Base-by-base conservation (phyloP, 2,888 invertebrate species). In the Thereva nobilitata region DNA sequence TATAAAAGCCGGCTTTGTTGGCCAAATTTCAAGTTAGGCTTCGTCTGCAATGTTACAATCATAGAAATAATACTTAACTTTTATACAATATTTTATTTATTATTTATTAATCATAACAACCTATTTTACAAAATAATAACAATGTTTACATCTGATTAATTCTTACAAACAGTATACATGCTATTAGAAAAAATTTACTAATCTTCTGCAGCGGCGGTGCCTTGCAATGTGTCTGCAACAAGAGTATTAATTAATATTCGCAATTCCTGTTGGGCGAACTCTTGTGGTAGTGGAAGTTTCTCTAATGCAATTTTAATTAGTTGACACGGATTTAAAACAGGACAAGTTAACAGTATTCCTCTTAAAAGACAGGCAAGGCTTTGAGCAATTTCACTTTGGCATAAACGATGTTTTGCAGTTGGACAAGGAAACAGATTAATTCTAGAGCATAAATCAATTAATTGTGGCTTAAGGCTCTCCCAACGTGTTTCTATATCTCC, bases 321-420 rank as follows among this genome's bases (percentile, higher is more conserved):
- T 8, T 74, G 64, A 69, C 79, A 78, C 2, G 79, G 76, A 73
- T 81, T 78, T 4, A 78, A 70, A 7, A 75, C 74, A n/a, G 78
- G 75, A 68, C 76, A 78, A 5, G 80, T 76, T 50, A 81, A 75
- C 65, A 78, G 74, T 67, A 80, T 76, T 23, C 80, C 81, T 49
- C 78, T 78, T 34, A 81, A 77, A 66, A 81, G 72, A 66, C 77
- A 80, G 6, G 79, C 78, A 9, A 81, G 69, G 59, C 76, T 77
- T 67, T 81, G 80, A 0, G 81, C 77, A 49, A 81, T 81, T 73
- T 81, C 81, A 72, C 80, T 81, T 71, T 81, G 81, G 59, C 81
- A 81, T 10, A 81, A 72, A 4, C 81, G 76, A 73, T 81, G 81
- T 68, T 81, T 81, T 9, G 80, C 72, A 8, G 81, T 81, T 23